Evolutionary conservation across 2,888 invertebrate species (phyloP), one percentile per base, ranked within the genome.

Genomic region (Steinernema hermaphroditum): DNA sequence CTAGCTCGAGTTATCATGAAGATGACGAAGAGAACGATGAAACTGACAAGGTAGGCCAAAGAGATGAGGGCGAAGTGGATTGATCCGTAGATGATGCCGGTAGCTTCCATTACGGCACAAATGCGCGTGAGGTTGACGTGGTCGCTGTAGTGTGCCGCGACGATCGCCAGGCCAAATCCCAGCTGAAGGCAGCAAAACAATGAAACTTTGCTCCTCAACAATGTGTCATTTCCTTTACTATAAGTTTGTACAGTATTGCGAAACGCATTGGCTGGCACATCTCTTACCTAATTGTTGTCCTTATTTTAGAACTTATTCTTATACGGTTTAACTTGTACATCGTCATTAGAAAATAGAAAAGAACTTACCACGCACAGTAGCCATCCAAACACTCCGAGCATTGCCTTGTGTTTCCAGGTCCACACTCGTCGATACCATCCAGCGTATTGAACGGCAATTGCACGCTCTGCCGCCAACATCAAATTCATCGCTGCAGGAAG

Each of bases 61-160:
- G 76, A 75, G 57, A 78, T 78, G 70, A 75, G 72, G n/a, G 72
- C 69, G 44, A 75, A 78, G 44, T 78, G 78, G 41, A 75, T 62
- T 19, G 78, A 77, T 71, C 78, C 78, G 72, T 75, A 80, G 44
- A 78, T 68, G 16, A 75, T 76, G 9, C 80, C 78, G 37, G 78
- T 76, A 6, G 77, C 77, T 70, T 80, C 75, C 76, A 80, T 77
- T 12, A 78, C 78, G 0, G 80, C 76, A 62, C 80, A 80, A n/a
- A 80, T 73, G 19, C 77, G 72, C 6, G 70, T 49, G 0, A 29
- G 32, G 29, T 46, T 49, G 12, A 49, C n/a, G 46, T 46, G 37
- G 12, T 22, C 27, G 29, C 24, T 49, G 1, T 49, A 29, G 29
- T 37, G 1, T 16, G 70, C 24, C 2, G 70, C 37, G 12, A 70